Conservation (phyloP, 2,888 invertebrate genomes). For the Marronus borbonicus region DNA sequence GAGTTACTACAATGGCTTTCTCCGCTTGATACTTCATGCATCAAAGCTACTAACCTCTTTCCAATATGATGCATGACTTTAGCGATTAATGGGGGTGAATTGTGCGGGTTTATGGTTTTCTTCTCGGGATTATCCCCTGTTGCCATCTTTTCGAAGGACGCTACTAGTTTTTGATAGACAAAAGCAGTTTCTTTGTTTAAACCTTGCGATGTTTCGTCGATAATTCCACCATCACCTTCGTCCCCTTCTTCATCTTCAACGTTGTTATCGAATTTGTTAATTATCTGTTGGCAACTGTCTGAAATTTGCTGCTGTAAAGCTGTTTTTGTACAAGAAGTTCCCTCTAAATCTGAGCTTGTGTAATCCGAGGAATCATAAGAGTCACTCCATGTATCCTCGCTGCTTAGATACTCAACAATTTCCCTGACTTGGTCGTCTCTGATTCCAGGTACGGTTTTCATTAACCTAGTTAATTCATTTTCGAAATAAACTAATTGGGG, state of each 20-base stretch:
- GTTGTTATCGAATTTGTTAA: conserved; percentile 83
- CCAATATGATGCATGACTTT: conserved; percentile 96
- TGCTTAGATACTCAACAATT: conserved; percentile 92
- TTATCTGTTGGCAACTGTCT: conserved; percentile 90
- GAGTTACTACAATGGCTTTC: conserved; percentile 76
- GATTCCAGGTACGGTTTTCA: conserved; percentile 95
- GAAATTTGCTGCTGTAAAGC: conserved; percentile 89
- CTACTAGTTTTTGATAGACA: conserved; percentile 89
- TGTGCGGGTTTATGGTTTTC: conserved; percentile 72
- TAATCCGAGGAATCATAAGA: conserved; percentile 95
- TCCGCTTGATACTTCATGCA: conserved; percentile 93
- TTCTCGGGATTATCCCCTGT: conserved; percentile 70
- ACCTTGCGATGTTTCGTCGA: conserved; percentile 68
- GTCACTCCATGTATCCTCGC: conserved; percentile 95
- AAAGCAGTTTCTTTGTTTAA: conserved; percentile 82
- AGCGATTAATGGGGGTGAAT: conserved; percentile 88
- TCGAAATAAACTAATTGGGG: conserved; percentile 92
- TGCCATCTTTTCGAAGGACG: conserved; percentile 86
- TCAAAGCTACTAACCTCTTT: conserved; percentile 87
- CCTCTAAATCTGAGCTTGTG: conserved; percentile 89
- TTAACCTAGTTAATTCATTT: conserved; percentile 88
- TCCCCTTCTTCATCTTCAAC: conserved; percentile 75
- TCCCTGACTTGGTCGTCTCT: conserved; percentile 92
- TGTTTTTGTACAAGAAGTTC: conserved; percentile 75
- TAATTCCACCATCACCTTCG: conserved; percentile 71